Conservation (phyloP, 2,888 invertebrate genomes). For the Brenthis ino region DNA sequence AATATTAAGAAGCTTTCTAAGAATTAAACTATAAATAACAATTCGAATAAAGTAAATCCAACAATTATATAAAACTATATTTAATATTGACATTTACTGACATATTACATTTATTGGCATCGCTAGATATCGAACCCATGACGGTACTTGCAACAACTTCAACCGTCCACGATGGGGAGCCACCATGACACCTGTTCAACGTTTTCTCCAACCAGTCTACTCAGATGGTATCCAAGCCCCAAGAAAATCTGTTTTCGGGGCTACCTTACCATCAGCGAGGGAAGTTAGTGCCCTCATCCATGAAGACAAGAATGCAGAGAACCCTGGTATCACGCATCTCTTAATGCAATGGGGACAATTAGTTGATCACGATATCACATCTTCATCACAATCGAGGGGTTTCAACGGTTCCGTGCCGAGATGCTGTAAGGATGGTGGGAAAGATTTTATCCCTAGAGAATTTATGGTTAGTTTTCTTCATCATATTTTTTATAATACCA, state of each 20-base stretch:
- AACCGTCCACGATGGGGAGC: slow-evolving; percentile 90
- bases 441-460: slow-evolving; percentile 83
- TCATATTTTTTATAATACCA: too few species aligned
- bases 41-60: too few species aligned
- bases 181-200: slow-evolving; percentile 90
- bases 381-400: slow-evolving; percentile 88
- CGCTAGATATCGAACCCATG: slow-evolving; percentile 88
- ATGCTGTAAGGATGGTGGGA: slow-evolving; percentile 86
- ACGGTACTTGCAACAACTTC: slow-evolving; percentile 95
- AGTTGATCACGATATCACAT: slow-evolving; percentile 93
- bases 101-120: neutral
- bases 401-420: slow-evolving; percentile 90
- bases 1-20: too few species aligned
- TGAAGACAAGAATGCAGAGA: slow-evolving; percentile 83
- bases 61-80: too few species aligned
- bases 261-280: slow-evolving; percentile 88
- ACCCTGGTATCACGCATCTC: slow-evolving; percentile 87
- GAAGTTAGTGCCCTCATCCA: slow-evolving; percentile 86
- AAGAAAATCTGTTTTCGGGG: slow-evolving; percentile 82
- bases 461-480: slow-evolving; percentile 76
- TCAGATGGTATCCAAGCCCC: slow-evolving; percentile 87
- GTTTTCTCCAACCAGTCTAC: slow-evolving; percentile 91
- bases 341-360: slow-evolving; percentile 97
- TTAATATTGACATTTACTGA: too few species aligned
- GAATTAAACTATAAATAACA: too few species aligned